Evolutionary conservation across 2,797 vertebrate genomes (phyloP).

Genomic region (Adrianichthys oophorus): DNA sequence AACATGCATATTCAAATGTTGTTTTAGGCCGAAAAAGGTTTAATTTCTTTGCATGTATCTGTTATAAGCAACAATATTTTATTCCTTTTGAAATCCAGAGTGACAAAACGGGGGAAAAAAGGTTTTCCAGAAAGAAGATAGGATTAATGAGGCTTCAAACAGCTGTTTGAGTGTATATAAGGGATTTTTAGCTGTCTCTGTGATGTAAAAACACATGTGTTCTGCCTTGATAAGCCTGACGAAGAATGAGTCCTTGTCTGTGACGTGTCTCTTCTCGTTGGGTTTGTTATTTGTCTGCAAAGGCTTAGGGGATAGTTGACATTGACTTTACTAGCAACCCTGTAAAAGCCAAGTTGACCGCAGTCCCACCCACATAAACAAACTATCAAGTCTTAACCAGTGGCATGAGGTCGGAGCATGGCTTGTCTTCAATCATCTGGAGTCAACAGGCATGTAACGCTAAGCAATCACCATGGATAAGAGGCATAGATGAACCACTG

Average conservation of each 20-base stretch:
- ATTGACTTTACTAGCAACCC: constrained; percentile 4
- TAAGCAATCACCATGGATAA: constrained; percentile 48
- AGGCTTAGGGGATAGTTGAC: constrained; percentile 55
- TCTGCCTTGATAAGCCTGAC: constrained; percentile 74
- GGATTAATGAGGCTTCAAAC: constrained; percentile 42
- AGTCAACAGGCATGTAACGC: constrained; percentile 43
- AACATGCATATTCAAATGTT: constrained; percentile 27
- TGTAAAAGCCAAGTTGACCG: constrained; percentile 23
- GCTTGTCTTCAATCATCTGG: constrained; percentile 29
- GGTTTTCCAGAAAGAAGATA: constrained; percentile 29
- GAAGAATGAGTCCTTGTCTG: constrained; percentile 61
- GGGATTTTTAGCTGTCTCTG: constrained; percentile 59
- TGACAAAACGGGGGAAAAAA: constrained; percentile 36
- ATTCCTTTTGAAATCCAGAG: constrained; percentile 43
- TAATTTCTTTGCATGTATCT: constrained; percentile 6
- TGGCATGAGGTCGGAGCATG: constrained; percentile 18
- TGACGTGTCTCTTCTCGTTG: constrained; percentile 61
- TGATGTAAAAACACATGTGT: constrained; percentile 70
- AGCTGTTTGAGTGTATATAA: constrained; percentile 55
- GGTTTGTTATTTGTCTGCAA: constrained; percentile 41
- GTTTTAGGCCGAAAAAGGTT: constrained; percentile 29
- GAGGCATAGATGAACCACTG: constrained; percentile 59
- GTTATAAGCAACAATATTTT: constrained; percentile 43
- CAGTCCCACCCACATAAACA: constrained; percentile 24
- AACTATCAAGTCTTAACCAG: constrained; percentile 12